Percentiles rank a stretch among this genome's conserved stretches.
phyloP scores from a whole-genome alignment of 2,797 vertebrate species.

The Poliocrania exsul region DNA sequence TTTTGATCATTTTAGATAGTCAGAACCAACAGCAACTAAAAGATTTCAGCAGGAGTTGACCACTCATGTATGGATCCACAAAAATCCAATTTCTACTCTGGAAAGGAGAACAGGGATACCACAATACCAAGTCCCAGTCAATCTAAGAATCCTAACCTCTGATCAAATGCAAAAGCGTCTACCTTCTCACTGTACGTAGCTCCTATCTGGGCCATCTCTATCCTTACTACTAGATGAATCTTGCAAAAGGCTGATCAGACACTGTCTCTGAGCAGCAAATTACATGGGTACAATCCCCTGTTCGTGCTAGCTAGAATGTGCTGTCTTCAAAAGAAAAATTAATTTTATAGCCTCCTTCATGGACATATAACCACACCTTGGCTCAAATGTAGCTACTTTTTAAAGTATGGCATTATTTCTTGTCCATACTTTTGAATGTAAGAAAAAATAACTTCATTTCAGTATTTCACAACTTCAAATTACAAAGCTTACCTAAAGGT shows the following conservation, averaged over 20 bases:
- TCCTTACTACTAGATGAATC: not conserved
- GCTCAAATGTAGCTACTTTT: not conserved
- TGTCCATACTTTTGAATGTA: not conserved
- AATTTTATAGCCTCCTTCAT: not conserved
- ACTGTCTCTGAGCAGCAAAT: not conserved
- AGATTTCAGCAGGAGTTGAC: not conserved
- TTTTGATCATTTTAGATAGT: not conserved
- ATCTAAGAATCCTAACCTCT: not conserved
- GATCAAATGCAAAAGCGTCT: not conserved
- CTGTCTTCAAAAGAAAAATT: not conserved
- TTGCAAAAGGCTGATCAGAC: not conserved
- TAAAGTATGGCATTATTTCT: not conserved
- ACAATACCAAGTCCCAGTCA: rapidly evolving
- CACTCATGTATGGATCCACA: not conserved
- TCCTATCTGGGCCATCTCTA: not conserved
- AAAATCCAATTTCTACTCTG: not conserved
- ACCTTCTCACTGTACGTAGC: not conserved
- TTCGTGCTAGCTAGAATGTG: not conserved
- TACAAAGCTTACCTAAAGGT: not conserved
- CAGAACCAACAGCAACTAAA: not conserved
- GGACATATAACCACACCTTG: not conserved
- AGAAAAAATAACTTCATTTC: not conserved
- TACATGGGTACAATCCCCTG: not conserved
- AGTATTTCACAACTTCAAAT: not conserved
- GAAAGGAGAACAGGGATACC: not conserved